phyloP scores from a whole-genome alignment of 2,797 vertebrate species.

The Acropternis orthonyx region DNA sequence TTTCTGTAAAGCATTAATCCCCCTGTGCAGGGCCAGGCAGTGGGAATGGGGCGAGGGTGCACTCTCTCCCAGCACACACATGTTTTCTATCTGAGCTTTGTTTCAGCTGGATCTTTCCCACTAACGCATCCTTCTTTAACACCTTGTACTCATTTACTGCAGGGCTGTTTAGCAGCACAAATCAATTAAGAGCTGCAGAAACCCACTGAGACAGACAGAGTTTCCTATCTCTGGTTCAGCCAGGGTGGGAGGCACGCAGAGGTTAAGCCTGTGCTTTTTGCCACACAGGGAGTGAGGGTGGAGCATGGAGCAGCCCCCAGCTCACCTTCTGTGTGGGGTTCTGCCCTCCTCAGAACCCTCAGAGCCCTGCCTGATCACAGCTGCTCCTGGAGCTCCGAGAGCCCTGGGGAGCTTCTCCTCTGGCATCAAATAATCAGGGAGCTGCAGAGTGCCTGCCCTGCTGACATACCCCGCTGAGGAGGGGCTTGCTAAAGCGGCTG shows the following conservation, averaged over 20 bases:
- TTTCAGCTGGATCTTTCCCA: slow-evolving; percentile 19
- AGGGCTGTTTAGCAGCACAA: neutral
- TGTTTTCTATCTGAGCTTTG: slow-evolving; percentile 27
- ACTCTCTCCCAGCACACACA: neutral
- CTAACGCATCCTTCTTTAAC: neutral
- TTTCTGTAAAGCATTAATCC: neutral
- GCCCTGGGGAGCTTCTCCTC: neutral
- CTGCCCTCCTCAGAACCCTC: neutral
- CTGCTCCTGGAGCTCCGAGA: neutral
- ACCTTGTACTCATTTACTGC: slow-evolving; percentile 36
- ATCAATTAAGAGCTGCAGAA: slow-evolving; percentile 18
- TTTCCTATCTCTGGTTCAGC: neutral
- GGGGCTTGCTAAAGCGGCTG: fast-evolving
- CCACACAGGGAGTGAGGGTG: neutral
- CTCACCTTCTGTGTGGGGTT: neutral
- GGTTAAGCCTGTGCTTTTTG: neutral
- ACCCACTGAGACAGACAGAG: neutral
- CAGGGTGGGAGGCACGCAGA: neutral
- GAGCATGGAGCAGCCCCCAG: neutral
- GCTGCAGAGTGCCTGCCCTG: neutral
- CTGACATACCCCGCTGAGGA: neutral
- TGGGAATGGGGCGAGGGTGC: neutral
- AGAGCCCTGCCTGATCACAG: neutral
- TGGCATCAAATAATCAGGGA: neutral
- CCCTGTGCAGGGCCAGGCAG: neutral